Conservation (phyloP, 1,140 invertebrate species). For the Idris sp. region DNA sequence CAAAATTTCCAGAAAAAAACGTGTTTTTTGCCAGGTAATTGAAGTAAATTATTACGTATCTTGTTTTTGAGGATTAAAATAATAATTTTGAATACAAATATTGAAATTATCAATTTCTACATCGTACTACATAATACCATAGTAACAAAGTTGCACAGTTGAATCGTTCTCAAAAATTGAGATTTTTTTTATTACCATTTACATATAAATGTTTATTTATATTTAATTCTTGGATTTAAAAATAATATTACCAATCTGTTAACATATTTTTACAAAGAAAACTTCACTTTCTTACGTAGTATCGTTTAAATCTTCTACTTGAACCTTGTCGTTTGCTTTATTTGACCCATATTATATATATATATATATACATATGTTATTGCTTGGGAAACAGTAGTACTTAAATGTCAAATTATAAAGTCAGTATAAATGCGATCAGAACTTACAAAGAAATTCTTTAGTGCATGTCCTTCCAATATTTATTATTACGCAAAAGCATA, state of each 20-base stretch:
- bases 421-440: slow-evolving; percentile 3
- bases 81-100: too few species aligned
- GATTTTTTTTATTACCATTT: too few species aligned
- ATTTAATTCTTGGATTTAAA: too few species aligned
- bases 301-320: slow-evolving; percentile 10
- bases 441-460: background rate
- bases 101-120: too few species aligned
- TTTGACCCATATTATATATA: slow-evolving; percentile 10
- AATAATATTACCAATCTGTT: background rate
- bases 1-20: too few species aligned
- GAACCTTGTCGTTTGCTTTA: slow-evolving; percentile 4
- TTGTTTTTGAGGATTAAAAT: too few species aligned
- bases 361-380: background rate
- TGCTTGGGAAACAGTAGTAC: slow-evolving; percentile 16
- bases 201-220: too few species aligned
- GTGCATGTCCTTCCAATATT: background rate
- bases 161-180: too few species aligned
- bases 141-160: too few species aligned
- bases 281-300: background rate
- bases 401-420: slow-evolving; percentile 27
- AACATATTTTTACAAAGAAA: background rate
- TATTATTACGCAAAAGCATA: background rate
- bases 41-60: too few species aligned
- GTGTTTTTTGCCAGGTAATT: too few species aligned
- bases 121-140: too few species aligned